Evolutionary conservation across 1,140 invertebrate species (phyloP).

Genomic region (Pachypsylla venusta): DNA sequence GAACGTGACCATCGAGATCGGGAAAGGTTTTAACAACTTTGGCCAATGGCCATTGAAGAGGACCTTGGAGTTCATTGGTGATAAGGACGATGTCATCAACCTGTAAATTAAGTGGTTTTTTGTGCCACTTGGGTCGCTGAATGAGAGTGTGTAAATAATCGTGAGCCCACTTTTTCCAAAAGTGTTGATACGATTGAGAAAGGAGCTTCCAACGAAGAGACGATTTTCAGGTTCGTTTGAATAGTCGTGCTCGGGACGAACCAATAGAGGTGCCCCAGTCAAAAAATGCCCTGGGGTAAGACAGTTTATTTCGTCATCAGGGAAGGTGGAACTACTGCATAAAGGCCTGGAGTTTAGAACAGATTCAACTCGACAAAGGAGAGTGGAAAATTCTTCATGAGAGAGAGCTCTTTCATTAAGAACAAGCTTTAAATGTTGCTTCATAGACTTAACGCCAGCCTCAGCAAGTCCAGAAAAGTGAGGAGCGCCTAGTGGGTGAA

Average conservation of each 20-base stretch:
- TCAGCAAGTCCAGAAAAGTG: conserved; percentile 28
- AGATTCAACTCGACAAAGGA: background rate
- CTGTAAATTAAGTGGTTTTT: background rate
- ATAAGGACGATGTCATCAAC: conserved; percentile 15
- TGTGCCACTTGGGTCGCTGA: conserved; percentile 15
- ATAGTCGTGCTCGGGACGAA: conserved; percentile 26
- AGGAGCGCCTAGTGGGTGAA: conserved; percentile 24
- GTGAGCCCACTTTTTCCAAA: conserved; percentile 16
- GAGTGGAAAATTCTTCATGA: conserved; percentile 15
- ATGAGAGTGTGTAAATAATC: conserved; percentile 17
- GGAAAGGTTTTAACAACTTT: background rate
- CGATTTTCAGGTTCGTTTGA: conserved; percentile 18
- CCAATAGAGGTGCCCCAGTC: conserved; percentile 25
- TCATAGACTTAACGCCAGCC: conserved; percentile 26
- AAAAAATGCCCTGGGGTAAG: conserved; percentile 28
- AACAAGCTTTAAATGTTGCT: conserved; percentile 19
- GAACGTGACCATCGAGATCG: background rate
- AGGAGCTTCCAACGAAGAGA: conserved; percentile 10
- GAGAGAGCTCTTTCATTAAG: conserved; percentile 17
- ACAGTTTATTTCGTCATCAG: conserved; percentile 18
- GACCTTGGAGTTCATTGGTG: background rate
- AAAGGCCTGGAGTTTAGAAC: background rate
- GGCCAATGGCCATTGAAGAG: background rate
- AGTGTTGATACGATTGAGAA: background rate
- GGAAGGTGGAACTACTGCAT: conserved; percentile 15